Conservation (phyloP, 2,888 invertebrate species). For the Phasia obesa region DNA sequence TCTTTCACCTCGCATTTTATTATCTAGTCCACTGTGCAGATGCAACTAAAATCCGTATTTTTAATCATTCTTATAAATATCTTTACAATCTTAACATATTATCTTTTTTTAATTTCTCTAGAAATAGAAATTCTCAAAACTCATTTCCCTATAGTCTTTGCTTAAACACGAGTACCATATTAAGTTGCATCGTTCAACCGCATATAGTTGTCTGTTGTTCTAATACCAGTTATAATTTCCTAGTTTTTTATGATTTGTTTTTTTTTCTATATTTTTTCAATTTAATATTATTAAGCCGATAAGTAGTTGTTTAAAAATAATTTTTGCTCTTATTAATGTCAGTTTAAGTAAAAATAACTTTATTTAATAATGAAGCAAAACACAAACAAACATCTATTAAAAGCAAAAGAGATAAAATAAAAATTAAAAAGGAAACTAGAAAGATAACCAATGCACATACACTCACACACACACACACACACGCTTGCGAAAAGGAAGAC, state of each 20-base stretch:
- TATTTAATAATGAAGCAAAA: constrained; percentile 74
- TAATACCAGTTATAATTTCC: constrained; percentile 9
- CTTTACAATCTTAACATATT: not conserved
- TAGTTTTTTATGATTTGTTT: constrained; percentile 34
- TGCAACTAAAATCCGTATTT: no score
- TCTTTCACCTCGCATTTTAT: no score
- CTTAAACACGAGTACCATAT: constrained; percentile 2
- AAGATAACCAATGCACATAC: not conserved
- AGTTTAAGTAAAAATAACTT: constrained; percentile 78
- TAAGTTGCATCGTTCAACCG: not conserved
- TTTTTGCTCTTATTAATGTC: constrained; percentile 75
- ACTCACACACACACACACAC: not conserved
- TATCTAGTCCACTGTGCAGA: no score
- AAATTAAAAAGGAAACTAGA: constrained; percentile 20
- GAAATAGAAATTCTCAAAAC: constrained; percentile 12
- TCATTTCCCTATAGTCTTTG: not conserved
- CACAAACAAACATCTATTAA: constrained; percentile 23
- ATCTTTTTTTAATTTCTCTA: not conserved
- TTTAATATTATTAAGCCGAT: constrained; percentile 63
- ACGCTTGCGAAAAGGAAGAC: not conserved
- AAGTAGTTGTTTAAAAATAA: constrained; percentile 72
- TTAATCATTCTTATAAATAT: no score
- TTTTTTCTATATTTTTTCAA: constrained; percentile 16
- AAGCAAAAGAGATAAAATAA: not conserved
- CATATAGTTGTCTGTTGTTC: not conserved